These are phyloP conservation scores for Ictalurus furcatus DNA, from an alignment of 2,113 vertebrate genomes.

Conservation along the genomic window DNA sequence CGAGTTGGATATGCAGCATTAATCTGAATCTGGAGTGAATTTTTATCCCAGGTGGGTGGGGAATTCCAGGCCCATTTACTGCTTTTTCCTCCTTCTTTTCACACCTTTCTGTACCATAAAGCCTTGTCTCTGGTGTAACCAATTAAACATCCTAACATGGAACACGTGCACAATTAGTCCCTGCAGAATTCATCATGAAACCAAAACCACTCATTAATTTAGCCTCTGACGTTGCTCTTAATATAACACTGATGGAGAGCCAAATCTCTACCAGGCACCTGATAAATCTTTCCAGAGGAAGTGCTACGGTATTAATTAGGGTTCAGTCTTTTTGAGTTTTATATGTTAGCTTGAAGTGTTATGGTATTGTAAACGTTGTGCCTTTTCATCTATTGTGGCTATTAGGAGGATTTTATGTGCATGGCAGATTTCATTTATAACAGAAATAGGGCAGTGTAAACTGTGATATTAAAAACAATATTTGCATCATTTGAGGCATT, in stretches of 20 bases:
- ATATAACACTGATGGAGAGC: slow-evolving; percentile 44
- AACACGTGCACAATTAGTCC: slow-evolving; percentile 53
- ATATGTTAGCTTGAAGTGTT: slow-evolving; percentile 37
- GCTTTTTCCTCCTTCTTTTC: slow-evolving; percentile 51
- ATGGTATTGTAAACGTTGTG: slow-evolving; percentile 43
- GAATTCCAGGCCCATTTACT: slow-evolving; percentile 46
- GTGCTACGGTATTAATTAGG: slow-evolving; percentile 52
- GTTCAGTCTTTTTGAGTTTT: slow-evolving; percentile 2
- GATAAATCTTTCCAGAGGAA: slow-evolving; percentile 42
- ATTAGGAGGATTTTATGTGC: background rate
- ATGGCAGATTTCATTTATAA: slow-evolving; percentile 23
- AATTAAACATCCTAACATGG: slow-evolving; percentile 50
- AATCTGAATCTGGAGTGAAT: slow-evolving; percentile 53
- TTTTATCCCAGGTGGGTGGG: slow-evolving; percentile 41
- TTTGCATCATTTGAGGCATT: background rate
- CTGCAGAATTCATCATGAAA: slow-evolving; percentile 42
- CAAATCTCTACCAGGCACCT: slow-evolving; percentile 33
- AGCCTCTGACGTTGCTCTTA: slow-evolving; percentile 25
- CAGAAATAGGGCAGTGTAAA: background rate
- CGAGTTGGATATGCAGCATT: slow-evolving; percentile 37
- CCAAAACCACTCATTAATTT: slow-evolving; percentile 41
- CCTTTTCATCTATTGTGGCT: slow-evolving; percentile 37
- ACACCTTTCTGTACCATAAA: slow-evolving; percentile 49
- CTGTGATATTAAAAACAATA: background rate
- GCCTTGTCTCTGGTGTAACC: slow-evolving; percentile 47